Evolutionary conservation across 2,888 invertebrate species (phyloP).

Genomic region (Polylopha cassiicola): DNA sequence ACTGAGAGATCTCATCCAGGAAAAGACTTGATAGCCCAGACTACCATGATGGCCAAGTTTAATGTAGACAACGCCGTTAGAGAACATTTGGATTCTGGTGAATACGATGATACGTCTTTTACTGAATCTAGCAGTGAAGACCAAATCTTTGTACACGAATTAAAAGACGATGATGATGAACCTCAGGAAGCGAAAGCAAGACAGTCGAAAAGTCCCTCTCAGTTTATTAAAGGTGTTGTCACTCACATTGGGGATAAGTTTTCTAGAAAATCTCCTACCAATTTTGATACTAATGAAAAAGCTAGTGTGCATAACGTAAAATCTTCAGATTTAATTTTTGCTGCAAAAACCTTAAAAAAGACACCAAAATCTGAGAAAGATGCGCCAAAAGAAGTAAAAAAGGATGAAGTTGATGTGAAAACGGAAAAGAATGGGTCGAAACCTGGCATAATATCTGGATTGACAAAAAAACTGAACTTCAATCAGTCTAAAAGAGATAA

Average conservation of each 20-base stretch:
- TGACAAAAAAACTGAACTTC: constrained; percentile 58
- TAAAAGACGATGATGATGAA: constrained; percentile 35
- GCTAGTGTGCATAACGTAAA: constrained; percentile 54
- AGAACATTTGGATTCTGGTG: constrained; percentile 63
- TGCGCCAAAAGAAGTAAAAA: constrained; percentile 22
- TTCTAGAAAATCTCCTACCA: constrained; percentile 34
- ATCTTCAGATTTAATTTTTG: constrained; percentile 51
- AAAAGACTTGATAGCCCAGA: constrained; percentile 58
- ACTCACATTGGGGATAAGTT: constrained; percentile 49
- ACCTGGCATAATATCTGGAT: constrained; percentile 54
- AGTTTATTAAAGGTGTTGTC: constrained; percentile 47
- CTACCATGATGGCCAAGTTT: constrained; percentile 69
- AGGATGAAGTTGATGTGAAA: constrained; percentile 29
- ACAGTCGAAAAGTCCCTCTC: constrained; percentile 48
- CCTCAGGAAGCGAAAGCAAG: constrained; percentile 30
- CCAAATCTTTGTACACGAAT: constrained; percentile 46
- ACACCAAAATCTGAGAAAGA: constrained; percentile 28
- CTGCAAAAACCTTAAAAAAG: constrained; percentile 50
- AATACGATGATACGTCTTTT: constrained; percentile 61
- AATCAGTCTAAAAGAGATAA: constrained; percentile 60
- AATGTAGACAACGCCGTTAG: constrained; percentile 57
- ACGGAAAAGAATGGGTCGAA: constrained; percentile 39
- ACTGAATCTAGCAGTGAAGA: constrained; percentile 69
- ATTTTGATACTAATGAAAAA: constrained; percentile 36
- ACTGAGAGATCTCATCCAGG: constrained; percentile 52